Conservation (phyloP, 1,140 invertebrate genomes). For the Euschistus heros region DNA sequence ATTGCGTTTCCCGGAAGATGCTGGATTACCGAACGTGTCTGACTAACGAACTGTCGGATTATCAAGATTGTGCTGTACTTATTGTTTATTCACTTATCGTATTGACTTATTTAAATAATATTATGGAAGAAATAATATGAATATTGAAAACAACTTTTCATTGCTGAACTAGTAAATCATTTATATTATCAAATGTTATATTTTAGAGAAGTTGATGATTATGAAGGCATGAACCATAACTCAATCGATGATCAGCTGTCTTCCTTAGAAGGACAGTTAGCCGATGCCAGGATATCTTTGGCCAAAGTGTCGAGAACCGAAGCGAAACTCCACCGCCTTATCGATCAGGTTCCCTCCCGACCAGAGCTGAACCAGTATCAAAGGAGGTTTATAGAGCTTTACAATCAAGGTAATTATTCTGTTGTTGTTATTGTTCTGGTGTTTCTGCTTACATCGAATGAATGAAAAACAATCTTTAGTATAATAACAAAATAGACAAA, state of each 20-base stretch:
- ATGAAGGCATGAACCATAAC: conserved; percentile 25
- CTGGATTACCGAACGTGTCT: too few species aligned
- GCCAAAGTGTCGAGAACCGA: conserved; percentile 77
- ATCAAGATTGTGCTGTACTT: too few species aligned
- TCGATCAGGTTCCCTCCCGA: conserved; percentile 84
- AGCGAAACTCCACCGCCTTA: conserved; percentile 58
- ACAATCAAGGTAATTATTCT: conserved; percentile 84
- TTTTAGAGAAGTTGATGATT: conserved; percentile 41
- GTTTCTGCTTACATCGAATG: too few species aligned
- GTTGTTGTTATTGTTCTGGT: too few species aligned
- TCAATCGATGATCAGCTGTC: conserved; percentile 40
- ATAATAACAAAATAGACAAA: too few species aligned
- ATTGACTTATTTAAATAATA: conserved; percentile 15
- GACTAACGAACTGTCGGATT: too few species aligned
- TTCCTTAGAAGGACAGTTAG: conserved; percentile 46
- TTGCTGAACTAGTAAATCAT: too few species aligned
- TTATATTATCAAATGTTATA: conserved; percentile 12
- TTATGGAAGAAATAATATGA: too few species aligned
- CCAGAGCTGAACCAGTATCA: conserved; percentile 93
- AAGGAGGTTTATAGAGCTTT: conserved; percentile 86
- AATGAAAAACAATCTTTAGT: too few species aligned
- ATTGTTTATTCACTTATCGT: background rate
- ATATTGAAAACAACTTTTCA: too few species aligned
- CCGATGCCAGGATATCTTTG: conserved; percentile 47
- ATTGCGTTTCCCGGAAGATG: too few species aligned